Evolutionary conservation across 2,888 invertebrate genomes (phyloP).

Genomic region (Eumacrocentrus americanus): DNA sequence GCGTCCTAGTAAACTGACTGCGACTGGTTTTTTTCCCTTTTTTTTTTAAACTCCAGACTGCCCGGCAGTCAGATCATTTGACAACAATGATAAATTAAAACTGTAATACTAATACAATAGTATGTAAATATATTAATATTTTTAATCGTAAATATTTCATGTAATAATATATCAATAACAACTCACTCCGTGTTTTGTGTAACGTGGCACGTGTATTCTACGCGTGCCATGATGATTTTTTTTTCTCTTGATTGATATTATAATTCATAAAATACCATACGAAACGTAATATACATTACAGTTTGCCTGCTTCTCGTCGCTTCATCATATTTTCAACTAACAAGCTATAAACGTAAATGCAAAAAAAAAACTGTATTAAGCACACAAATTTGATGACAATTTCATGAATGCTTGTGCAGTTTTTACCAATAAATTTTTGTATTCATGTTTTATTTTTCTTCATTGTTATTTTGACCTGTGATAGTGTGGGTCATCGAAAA

Average conservation of each 20-base stretch:
- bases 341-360: constrained; percentile 43
- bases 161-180: constrained; percentile 57
- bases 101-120: constrained; percentile 54
- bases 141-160: constrained; percentile 57
- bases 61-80: constrained; percentile 54
- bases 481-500: too few species aligned
- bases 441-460: not conserved
- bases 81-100: constrained; percentile 57
- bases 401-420: constrained; percentile 20
- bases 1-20: constrained; percentile 52
- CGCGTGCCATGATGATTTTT: constrained; percentile 27
- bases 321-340: constrained; percentile 34
- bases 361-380: constrained; percentile 26
- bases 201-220: constrained; percentile 46
- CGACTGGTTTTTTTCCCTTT: constrained; percentile 46
- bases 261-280: constrained; percentile 67
- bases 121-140: constrained; percentile 58
- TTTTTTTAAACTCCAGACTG: constrained; percentile 53
- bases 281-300: constrained; percentile 67
- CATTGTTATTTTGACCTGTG: too few species aligned
- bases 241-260: constrained; percentile 37
- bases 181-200: constrained; percentile 44
- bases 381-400: constrained; percentile 11
- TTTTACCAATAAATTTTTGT: constrained; percentile 19
- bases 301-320: constrained; percentile 54